phyloP scores from a whole-genome alignment of 1,140 invertebrate genomes.

The Pollicipes pollicipes region DNA sequence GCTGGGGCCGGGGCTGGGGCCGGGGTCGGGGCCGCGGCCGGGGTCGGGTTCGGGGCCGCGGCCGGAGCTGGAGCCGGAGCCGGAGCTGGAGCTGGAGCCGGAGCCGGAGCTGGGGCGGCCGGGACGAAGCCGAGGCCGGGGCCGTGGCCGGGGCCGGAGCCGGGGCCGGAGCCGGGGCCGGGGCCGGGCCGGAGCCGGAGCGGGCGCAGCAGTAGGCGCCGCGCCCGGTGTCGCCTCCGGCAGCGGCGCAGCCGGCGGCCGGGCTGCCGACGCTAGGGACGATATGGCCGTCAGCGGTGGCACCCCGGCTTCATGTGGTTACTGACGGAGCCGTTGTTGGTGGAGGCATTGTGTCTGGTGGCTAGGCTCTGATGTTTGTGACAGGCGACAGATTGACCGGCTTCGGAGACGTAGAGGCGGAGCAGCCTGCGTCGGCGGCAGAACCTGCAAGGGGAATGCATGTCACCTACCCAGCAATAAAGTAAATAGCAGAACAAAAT shows the following conservation, averaged over 20 bases:
- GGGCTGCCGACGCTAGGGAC: not conserved
- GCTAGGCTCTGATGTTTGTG: not conserved
- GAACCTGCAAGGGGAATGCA: not conserved
- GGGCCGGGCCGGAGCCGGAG: constrained; percentile 12
- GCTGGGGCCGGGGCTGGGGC: too few species aligned
- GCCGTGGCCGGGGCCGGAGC: constrained; percentile 18
- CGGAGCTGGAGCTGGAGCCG: not conserved
- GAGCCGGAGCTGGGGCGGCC: not conserved
- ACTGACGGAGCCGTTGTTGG: not conserved
- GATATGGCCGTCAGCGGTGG: not conserved
- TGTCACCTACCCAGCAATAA: too few species aligned
- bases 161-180: constrained; percentile 20
- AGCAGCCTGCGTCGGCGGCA: not conserved
- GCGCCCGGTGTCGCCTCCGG: too few species aligned
- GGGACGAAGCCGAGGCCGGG: constrained; percentile 8
- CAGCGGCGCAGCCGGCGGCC: too few species aligned
- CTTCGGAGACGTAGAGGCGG: not conserved
- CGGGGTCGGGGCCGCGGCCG: too few species aligned
- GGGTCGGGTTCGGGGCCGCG: too few species aligned
- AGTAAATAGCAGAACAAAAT: too few species aligned
- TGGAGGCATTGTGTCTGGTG: not conserved
- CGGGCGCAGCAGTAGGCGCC: constrained; percentile 8
- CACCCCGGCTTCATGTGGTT: not conserved
- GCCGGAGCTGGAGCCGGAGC: too few species aligned
- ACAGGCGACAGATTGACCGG: not conserved